These are phyloP conservation scores for Synodontis membranacea DNA, from an alignment of 2,113 vertebrate species.

Conservation along the genomic window DNA sequence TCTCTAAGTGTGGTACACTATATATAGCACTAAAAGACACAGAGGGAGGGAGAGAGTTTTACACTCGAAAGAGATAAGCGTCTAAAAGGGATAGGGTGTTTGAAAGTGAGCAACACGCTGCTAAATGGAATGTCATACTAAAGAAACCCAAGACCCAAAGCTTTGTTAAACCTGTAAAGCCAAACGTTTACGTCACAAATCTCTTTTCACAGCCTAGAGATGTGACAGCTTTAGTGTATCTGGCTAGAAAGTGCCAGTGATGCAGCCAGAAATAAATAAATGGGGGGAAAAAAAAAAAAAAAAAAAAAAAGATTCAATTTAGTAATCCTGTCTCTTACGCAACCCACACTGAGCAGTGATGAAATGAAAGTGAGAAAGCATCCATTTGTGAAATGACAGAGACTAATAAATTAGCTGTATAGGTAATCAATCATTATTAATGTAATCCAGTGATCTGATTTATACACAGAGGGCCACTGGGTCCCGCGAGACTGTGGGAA, in stretches of 20 bases:
- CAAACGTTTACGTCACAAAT: conserved; percentile 38
- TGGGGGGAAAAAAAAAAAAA: no score
- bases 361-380: conserved; percentile 25
- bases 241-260: conserved; percentile 33
- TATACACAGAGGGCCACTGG: conserved; percentile 41
- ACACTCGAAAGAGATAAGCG: neutral
- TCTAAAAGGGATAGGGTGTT: neutral
- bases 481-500: conserved; percentile 26
- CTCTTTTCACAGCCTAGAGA: conserved; percentile 41
- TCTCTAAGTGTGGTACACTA: conserved; percentile 35
- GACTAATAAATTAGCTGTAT: conserved; percentile 52
- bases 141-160: neutral
- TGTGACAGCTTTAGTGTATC: conserved; percentile 33
- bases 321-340: conserved; percentile 28
- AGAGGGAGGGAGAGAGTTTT: conserved; percentile 11
- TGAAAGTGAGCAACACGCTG: conserved; percentile 16
- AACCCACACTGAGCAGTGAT: conserved; percentile 46
- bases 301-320: conserved; percentile 17
- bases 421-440: conserved; percentile 58
- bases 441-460: conserved; percentile 47
- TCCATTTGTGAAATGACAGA: conserved; percentile 61
- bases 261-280: conserved; percentile 4
- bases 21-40: conserved; percentile 36
- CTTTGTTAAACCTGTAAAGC: conserved; percentile 49
- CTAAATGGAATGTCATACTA: conserved; percentile 1